Evolutionary conservation across 2,888 invertebrate species (phyloP).

Genomic region (Galerucella nymphaeae): DNA sequence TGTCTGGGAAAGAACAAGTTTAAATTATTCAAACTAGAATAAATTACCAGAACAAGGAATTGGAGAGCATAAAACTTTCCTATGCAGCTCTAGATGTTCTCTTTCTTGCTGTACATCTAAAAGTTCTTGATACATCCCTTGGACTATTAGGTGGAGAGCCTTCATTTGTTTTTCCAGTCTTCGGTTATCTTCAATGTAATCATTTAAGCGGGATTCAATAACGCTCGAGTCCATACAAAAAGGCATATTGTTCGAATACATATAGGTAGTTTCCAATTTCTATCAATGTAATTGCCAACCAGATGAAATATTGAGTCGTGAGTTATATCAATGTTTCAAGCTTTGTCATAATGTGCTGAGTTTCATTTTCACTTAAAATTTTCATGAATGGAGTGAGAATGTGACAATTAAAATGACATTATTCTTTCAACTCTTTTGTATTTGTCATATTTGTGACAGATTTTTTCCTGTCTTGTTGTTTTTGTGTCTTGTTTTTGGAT

Average conservation of each 20-base stretch:
- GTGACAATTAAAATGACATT: too few species aligned
- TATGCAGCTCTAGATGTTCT: neutral
- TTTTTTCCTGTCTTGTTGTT: too few species aligned
- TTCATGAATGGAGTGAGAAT: too few species aligned
- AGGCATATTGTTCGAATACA: neutral
- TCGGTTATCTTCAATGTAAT: slow-evolving; percentile 7
- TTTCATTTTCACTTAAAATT: too few species aligned
- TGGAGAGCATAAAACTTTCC: neutral
- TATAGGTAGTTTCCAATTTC: neutral
- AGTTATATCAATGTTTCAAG: too few species aligned
- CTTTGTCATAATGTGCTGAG: too few species aligned
- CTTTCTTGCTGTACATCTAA: slow-evolving; percentile 7
- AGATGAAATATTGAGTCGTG: too few species aligned
- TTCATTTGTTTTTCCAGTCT: slow-evolving; percentile 11
- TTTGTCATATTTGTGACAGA: too few species aligned
- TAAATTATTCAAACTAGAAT: too few species aligned
- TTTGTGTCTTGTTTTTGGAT: too few species aligned
- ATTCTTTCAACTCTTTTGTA: too few species aligned
- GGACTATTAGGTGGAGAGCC: neutral
- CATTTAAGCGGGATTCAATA: neutral
- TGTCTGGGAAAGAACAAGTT: too few species aligned
- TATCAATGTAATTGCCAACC: neutral
- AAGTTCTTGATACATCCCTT: slow-evolving; percentile 9
- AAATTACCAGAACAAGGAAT: slow-evolving; percentile 7
- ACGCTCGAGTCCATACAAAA: neutral